Base-by-base conservation (phyloP, 2,797 vertebrate species). In the Halcyon badia region DNA sequence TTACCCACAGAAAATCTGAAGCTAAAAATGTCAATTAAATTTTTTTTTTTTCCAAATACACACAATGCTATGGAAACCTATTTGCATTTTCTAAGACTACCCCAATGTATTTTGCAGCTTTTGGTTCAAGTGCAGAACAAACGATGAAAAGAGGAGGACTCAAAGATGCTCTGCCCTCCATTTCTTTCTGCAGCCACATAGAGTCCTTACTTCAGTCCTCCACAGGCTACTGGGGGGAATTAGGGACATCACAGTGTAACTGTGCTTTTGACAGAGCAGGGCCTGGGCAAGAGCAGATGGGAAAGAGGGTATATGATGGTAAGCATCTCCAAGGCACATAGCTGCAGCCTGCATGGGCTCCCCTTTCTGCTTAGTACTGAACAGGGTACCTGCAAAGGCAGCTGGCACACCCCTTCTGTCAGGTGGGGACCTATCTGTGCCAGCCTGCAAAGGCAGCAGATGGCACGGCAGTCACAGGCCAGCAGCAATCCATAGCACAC, bases 321-420 rank as follows among this genome's bases (percentile, higher is more conserved):
- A 86, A 96, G 91, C 10, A 21, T 90, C 97, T 94, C 83, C 73
- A 51, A 94, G 96, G 95, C 97, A 97, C 93, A 96, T 76, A 95
- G 95, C 83, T 71, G 46, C 65, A 85, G 87, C 62, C 56, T 44
- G 73, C 83, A 56, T 5, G 21, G 56, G 64, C 78, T 97, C 90
- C 97, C 97, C 93, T 95, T 84, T 82, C 90, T 9, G 4, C 51
- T 68, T 62, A 31, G 58, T 80, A 14, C 68, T 4, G 11, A 75
- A 33, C 2, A 3, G 9, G 5, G 83, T 62, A 37, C 60, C 89
- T 58, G 62, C 89, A 96, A 94, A 95, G 96, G 95, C 58, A 14
- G 78, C 75, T 87, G 66, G 88, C 83, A 87, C 88, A 35, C 19
- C 85, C 72, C 64, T 64, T 56, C 68, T 78, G 58, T 42, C 85